Evolutionary conservation across 2,888 invertebrate species (phyloP).

Genomic region (Drosophila kambysellisi): DNA sequence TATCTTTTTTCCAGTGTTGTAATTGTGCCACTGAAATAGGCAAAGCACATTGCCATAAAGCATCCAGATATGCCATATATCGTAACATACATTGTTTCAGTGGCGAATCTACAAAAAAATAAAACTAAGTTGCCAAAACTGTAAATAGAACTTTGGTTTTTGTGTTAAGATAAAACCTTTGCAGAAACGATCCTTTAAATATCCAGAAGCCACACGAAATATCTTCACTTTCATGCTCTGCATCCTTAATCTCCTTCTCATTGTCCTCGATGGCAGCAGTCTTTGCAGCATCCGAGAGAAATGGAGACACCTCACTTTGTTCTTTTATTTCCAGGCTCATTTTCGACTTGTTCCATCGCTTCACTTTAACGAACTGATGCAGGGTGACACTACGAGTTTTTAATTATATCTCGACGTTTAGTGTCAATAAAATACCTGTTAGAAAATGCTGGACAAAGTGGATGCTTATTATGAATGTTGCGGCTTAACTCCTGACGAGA

Average conservation of each 20-base stretch:
- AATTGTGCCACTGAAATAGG: conserved; percentile 90
- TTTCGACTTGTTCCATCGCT: conserved; percentile 1
- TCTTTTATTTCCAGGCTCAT: conserved; percentile 23
- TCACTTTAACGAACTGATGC: conserved; percentile 2
- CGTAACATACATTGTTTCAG: conserved; percentile 85
- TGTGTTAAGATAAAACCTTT: conserved; percentile 83
- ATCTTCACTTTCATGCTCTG: conserved; percentile 2
- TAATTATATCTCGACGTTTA: conserved; percentile 8
- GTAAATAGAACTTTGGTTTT: background rate
- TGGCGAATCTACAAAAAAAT: conserved; percentile 77
- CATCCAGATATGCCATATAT: conserved; percentile 89
- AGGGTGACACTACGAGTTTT: background rate
- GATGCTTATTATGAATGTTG: conserved; percentile 2
- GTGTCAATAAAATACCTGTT: conserved; percentile 7
- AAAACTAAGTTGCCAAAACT: background rate
- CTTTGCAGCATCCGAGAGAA: conserved; percentile 11
- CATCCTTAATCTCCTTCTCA: conserved; percentile 3
- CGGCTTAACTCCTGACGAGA: background rate
- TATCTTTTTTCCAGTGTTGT: conserved; percentile 90
- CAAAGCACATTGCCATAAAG: conserved; percentile 88
- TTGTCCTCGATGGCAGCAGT: background rate
- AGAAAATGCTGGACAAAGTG: background rate
- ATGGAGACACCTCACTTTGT: conserved; percentile 18
- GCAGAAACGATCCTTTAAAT: conserved; percentile 86
- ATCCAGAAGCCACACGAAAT: conserved; percentile 87